A percentile compares a stretch with the other conserved stretches of the same genome.
These are phyloP conservation scores for Rhagonycha fulva DNA, from an alignment of 2,888 invertebrate genomes.

Conservation along the genomic window DNA sequence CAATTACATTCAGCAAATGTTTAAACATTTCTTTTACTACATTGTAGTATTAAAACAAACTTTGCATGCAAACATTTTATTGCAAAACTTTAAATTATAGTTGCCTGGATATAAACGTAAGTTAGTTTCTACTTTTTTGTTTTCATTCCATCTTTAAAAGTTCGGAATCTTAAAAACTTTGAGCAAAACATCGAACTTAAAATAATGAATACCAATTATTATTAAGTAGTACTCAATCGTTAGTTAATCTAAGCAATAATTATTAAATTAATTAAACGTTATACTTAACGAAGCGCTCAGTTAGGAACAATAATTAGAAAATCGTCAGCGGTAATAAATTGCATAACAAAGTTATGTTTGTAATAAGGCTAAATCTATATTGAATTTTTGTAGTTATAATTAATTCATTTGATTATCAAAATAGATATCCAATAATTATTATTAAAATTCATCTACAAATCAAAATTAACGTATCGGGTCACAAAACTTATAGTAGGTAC, in stretches of 20 bases:
- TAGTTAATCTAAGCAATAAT: too few relatives aligned
- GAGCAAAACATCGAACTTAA: background rate
- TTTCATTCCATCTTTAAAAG: background rate
- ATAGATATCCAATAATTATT: background rate
- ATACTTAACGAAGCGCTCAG: background rate
- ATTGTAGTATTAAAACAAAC: background rate
- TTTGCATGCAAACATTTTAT: background rate
- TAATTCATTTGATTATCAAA: background rate
- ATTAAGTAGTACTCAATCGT: too few relatives aligned
- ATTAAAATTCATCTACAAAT: background rate
- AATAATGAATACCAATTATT: background rate
- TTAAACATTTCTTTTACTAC: background rate
- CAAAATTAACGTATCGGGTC: background rate
- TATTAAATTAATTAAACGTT: too few relatives aligned
- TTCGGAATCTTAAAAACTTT: background rate
- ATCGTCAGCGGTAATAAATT: background rate
- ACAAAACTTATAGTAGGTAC: background rate
- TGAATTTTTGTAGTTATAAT: background rate
- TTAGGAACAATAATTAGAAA: background rate
- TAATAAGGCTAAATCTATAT: background rate
- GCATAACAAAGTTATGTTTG: background rate
- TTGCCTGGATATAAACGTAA: background rate
- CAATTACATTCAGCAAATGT: background rate
- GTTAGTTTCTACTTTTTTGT: background rate
- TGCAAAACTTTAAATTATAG: background rate